phyloP scores from a whole-genome alignment of 2,113 vertebrate species.

The Stictonetta naevosa region DNA sequence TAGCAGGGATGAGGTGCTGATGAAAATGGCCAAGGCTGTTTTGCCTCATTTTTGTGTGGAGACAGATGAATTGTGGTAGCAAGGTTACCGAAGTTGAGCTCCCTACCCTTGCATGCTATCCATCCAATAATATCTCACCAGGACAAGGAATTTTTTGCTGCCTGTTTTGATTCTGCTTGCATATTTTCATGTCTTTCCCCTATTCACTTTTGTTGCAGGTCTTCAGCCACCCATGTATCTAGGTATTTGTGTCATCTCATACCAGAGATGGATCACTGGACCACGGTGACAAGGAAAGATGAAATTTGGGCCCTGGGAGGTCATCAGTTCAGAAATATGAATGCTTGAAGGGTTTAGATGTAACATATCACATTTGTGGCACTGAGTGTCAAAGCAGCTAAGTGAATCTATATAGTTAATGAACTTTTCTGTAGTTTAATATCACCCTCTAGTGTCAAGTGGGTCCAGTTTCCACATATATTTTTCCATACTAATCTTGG shows the following conservation, averaged over 20 bases:
- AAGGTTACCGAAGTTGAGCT: background rate
- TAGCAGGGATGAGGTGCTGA: background rate
- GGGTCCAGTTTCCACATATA: rapidly evolving
- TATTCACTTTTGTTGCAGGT: background rate
- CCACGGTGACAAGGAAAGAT: background rate
- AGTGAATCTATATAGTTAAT: background rate
- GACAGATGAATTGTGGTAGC: background rate
- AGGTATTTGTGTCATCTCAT: background rate
- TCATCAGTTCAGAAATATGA: background rate
- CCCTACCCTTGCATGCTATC: background rate
- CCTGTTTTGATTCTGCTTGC: background rate
- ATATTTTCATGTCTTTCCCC: background rate
- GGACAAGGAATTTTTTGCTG: background rate
- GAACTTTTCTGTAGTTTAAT: background rate
- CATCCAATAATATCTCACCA: background rate
- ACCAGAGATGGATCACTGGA: background rate
- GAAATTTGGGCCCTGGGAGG: background rate
- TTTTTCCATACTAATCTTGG: background rate
- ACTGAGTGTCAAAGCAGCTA: background rate
- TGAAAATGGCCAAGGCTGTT: background rate
- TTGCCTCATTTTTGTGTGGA: background rate
- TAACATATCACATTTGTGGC: background rate
- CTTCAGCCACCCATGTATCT: background rate
- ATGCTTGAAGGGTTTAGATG: background rate
- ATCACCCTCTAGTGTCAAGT: background rate